Conservation (phyloP, 1,140 invertebrate genomes). For the Polypedilum pembai region DNA sequence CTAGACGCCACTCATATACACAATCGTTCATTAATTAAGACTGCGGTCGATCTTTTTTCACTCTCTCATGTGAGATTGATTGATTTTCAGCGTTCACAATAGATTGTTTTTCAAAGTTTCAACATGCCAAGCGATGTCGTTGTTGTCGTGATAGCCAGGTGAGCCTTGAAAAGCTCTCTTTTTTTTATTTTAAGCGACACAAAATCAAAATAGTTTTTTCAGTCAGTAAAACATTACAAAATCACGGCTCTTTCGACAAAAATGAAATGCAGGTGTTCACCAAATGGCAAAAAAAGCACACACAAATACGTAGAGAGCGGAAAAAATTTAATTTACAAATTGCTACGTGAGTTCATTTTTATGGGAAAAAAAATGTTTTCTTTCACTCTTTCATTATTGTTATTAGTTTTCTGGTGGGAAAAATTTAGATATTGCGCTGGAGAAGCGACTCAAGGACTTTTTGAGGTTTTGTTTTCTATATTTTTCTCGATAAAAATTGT, state of each 20-base stretch:
- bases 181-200: conserved; percentile 20
- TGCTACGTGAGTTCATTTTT: conserved; percentile 24
- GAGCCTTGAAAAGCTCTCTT: not conserved
- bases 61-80: not conserved
- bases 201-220: not conserved
- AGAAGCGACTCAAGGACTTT: not conserved
- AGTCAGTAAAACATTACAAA: conserved; percentile 17
- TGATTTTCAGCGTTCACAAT: not conserved
- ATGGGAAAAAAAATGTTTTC: not conserved
- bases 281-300: conserved; percentile 22
- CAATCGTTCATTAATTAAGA: not conserved
- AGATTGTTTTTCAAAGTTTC: not conserved
- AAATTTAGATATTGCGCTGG: not conserved
- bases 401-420: not conserved
- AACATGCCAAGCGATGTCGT: not conserved
- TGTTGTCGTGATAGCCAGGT: not conserved
- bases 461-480: not conserved
- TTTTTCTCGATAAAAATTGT: not conserved
- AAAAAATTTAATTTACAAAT: conserved; percentile 29
- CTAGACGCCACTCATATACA: not conserved
- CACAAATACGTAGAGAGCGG: conserved; percentile 9
- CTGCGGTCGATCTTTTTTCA: not conserved
- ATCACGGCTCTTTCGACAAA: conserved; percentile 26
- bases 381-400: not conserved
- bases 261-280: conserved; percentile 28